Evolutionary conservation across 2,888 invertebrate genomes (phyloP).

Genomic region (Opisthograptis luteolata): DNA sequence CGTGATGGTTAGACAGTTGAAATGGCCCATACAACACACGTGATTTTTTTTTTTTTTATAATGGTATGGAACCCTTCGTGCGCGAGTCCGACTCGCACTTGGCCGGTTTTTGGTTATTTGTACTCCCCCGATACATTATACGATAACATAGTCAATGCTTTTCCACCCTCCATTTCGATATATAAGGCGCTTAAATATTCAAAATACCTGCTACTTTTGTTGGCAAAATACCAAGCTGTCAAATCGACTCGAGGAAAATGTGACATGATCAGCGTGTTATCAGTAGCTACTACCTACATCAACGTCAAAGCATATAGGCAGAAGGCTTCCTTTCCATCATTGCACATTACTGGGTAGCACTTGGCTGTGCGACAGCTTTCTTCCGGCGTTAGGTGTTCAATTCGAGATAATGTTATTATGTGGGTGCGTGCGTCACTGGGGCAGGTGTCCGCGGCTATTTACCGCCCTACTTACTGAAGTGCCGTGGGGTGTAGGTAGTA

Average conservation of each 20-base stretch:
- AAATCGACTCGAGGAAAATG: slow-evolving; percentile 10
- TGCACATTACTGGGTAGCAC: slow-evolving; percentile 12
- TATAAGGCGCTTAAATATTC: too few relatives aligned
- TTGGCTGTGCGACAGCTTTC: slow-evolving; percentile 7
- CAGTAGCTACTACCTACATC: slow-evolving; percentile 20
- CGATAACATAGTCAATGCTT: too few relatives aligned
- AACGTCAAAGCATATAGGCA: slow-evolving; percentile 19
- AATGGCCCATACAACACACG: too few relatives aligned
- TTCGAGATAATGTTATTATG: slow-evolving; percentile 41
- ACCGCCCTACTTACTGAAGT: slow-evolving; percentile 74
- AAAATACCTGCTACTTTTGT: background rate
- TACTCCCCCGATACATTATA: too few relatives aligned
- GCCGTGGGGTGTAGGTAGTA: slow-evolving; percentile 59
- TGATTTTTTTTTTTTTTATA: too few relatives aligned
- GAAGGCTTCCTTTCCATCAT: slow-evolving; percentile 10
- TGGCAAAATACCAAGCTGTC: slow-evolving; percentile 16
- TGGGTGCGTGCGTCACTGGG: slow-evolving; percentile 59
- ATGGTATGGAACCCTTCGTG: too few relatives aligned
- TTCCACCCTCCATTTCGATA: too few relatives aligned
- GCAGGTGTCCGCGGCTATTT: slow-evolving; percentile 77
- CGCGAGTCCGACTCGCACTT: too few relatives aligned
- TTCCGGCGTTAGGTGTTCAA: slow-evolving; percentile 19
- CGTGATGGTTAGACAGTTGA: too few relatives aligned
- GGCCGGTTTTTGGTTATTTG: too few relatives aligned
- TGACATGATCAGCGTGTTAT: slow-evolving; percentile 19